Conservation (phyloP, 2,888 invertebrate species). For the Lacanobia oleracea region DNA sequence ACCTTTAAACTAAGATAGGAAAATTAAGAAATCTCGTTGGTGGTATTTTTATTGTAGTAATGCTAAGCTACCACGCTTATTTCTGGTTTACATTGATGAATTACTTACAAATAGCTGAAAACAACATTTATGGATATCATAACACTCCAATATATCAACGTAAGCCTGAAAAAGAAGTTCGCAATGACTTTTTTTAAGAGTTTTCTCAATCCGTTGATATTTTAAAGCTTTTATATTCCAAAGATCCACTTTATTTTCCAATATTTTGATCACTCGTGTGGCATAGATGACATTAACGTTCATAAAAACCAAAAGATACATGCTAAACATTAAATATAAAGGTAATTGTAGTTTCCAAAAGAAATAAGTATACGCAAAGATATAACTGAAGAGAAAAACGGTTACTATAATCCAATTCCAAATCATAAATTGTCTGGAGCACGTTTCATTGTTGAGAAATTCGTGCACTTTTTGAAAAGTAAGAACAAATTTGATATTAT, state of each 20-base stretch:
- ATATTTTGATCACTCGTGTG: conserved; percentile 22
- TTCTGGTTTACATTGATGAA: too few relatives aligned
- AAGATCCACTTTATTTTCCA: conserved; percentile 31
- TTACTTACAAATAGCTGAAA: conserved; percentile 34
- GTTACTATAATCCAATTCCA: background rate
- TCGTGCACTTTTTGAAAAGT: background rate
- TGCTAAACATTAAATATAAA: background rate
- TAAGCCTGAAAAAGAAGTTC: conserved; percentile 32
- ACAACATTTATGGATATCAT: conserved; percentile 4
- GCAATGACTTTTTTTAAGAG: background rate
- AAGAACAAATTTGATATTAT: background rate
- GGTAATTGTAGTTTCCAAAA: background rate
- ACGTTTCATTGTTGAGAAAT: background rate
- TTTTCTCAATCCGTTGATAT: background rate
- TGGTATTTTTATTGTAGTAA: background rate
- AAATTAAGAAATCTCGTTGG: background rate
- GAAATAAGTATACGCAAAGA: background rate
- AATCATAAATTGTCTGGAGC: background rate
- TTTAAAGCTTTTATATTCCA: conserved; percentile 43
- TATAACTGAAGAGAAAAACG: background rate
- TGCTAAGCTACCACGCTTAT: background rate
- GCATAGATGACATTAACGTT: conserved; percentile 39
- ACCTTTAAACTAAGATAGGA: background rate
- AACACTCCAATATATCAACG: conserved; percentile 33
- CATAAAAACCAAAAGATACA: conserved; percentile 13